phyloP scores from a whole-genome alignment of 2,113 vertebrate genomes.

The western clawed frog (Xenopus tropicalis) region UCB_Xtro_10.0 CM004451.2:64121501-64122000 shows the following conservation, averaged over 20 bases:
- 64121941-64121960: too few species aligned
- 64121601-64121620: constrained; percentile 53
- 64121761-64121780: background rate
- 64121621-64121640: constrained; percentile 76
- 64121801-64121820: too few species aligned
- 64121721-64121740: constrained; percentile 86
- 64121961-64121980: too few species aligned
- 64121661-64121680: constrained; percentile 97
- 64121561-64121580: constrained; percentile 76
- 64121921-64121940: too few species aligned
- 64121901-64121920: too few species aligned
- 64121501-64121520: constrained; percentile 59
- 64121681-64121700: constrained; percentile 93
- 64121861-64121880: too few species aligned
- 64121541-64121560: constrained; percentile 30
- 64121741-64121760: constrained; percentile 75
- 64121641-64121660: constrained; percentile 84
- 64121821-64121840: too few species aligned
- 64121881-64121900: too few species aligned
- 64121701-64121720: constrained; percentile 94
- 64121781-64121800: too few species aligned
- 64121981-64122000: too few species aligned
- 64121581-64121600: constrained; percentile 84
- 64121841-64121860: too few species aligned
- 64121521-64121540: constrained; percentile 58